A percentile compares a stretch with the other conserved stretches of the same genome.
Conservation (phyloP, 2,797 vertebrate species). For the Brotula barbata region DNA sequence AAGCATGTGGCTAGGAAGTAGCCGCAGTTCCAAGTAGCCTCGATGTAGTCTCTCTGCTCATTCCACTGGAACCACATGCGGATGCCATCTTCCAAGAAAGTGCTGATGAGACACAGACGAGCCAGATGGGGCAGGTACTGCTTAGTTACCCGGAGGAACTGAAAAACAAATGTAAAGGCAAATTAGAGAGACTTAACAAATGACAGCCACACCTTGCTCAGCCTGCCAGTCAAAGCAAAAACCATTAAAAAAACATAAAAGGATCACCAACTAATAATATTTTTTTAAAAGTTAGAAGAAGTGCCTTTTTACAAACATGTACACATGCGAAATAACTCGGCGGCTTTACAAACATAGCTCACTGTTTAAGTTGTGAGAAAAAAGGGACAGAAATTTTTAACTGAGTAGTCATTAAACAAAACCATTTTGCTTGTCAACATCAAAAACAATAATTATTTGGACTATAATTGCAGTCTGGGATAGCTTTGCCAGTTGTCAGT, state of each 20-base stretch:
- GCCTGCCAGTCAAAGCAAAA: background rate
- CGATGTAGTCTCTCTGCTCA: conserved; percentile 96
- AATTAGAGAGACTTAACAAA: conserved; percentile 5
- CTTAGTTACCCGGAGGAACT: conserved; percentile 96
- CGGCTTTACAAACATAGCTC: too few relatives aligned
- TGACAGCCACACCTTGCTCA: background rate
- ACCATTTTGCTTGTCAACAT: background rate
- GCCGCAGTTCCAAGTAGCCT: conserved; percentile 93
- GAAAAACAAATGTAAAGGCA: conserved; percentile 5
- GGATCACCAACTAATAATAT: background rate
- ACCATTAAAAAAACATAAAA: too few relatives aligned
- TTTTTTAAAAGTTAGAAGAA: too few relatives aligned
- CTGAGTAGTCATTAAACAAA: background rate
- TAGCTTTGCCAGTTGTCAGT: background rate
- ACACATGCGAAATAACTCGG: too few relatives aligned
- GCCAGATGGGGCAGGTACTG: conserved; percentile 97
- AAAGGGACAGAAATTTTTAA: background rate
- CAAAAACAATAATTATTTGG: conserved; percentile 1
- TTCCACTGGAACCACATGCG: conserved; percentile 99
- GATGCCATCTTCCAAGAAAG: conserved; percentile 96
- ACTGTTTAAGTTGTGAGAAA: too few relatives aligned
- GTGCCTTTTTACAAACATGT: too few relatives aligned
- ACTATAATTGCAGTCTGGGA: background rate
- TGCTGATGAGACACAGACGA: conserved; percentile 94
- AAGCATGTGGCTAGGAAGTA: conserved; percentile 93